Conservation (phyloP, 2,113 vertebrate genomes). For the Ailurus styani region DNA sequence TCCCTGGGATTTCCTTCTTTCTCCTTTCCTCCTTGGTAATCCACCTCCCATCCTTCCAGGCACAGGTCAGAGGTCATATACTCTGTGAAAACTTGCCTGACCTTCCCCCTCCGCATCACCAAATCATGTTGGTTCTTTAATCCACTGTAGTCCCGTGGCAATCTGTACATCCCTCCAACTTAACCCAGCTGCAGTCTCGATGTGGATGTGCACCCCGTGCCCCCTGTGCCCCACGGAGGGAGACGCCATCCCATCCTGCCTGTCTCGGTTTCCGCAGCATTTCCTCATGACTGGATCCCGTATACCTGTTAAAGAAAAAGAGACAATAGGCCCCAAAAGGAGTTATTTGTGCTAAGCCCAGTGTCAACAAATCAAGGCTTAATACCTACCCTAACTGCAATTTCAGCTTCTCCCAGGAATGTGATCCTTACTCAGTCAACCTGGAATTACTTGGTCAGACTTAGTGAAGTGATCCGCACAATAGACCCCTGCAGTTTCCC, state of each 20-base stretch:
- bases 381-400: neutral
- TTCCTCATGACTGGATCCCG: neutral
- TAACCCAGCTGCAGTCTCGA: neutral
- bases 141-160: neutral
- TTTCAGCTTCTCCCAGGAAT: neutral
- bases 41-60: neutral
- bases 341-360: neutral
- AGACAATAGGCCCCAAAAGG: neutral
- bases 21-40: neutral
- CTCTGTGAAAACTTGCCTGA: neutral
- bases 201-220: accelerated
- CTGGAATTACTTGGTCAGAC: neutral
- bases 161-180: neutral
- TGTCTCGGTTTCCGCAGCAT: neutral
- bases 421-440: neutral
- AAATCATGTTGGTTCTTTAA: neutral
- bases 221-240: neutral
- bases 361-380: neutral
- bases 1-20: neutral
- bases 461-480: neutral
- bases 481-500: neutral
- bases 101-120: neutral
- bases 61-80: neutral
- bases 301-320: neutral
- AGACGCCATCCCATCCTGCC: neutral